Evolutionary conservation across 2,888 invertebrate species (phyloP).

Genomic region (Penaeus monodon): DNA sequence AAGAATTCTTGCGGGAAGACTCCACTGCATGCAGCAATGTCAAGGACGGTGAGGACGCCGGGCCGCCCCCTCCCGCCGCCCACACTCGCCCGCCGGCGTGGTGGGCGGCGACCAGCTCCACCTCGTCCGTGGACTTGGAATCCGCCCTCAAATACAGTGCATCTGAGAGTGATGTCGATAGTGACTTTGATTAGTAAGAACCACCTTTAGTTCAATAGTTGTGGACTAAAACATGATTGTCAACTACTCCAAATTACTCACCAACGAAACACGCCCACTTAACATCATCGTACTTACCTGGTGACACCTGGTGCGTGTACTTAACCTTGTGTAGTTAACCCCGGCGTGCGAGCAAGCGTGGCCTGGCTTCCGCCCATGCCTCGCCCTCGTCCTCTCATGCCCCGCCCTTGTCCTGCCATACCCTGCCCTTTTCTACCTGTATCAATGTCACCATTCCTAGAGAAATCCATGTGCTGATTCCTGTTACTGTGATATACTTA

Average conservation of each 20-base stretch:
- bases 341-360: background rate
- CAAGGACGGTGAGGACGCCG: background rate
- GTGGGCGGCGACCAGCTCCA: conserved; percentile 4
- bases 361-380: conserved; percentile 3
- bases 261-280: too few relatives aligned
- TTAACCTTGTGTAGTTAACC: too few relatives aligned
- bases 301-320: too few relatives aligned
- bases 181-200: conserved; percentile 29
- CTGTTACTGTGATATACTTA: conserved; percentile 48
- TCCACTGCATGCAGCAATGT: background rate
- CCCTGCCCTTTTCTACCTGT: background rate
- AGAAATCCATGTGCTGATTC: conserved; percentile 30
- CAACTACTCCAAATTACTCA: too few relatives aligned
- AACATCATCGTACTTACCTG: too few relatives aligned
- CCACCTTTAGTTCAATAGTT: background rate
- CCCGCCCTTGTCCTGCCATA: background rate
- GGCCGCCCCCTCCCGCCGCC: background rate
- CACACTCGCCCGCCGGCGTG: conserved; percentile 10
- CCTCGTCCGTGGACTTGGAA: conserved; percentile 41
- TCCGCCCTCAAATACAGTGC: conserved; percentile 55
- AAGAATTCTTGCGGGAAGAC: background rate
- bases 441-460: conserved; percentile 25
- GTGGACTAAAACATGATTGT: background rate
- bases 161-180: conserved; percentile 58
- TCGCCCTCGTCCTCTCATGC: background rate